Evolutionary conservation across 1,140 invertebrate genomes (phyloP).

Genomic region (Plutomurus gul): DNA sequence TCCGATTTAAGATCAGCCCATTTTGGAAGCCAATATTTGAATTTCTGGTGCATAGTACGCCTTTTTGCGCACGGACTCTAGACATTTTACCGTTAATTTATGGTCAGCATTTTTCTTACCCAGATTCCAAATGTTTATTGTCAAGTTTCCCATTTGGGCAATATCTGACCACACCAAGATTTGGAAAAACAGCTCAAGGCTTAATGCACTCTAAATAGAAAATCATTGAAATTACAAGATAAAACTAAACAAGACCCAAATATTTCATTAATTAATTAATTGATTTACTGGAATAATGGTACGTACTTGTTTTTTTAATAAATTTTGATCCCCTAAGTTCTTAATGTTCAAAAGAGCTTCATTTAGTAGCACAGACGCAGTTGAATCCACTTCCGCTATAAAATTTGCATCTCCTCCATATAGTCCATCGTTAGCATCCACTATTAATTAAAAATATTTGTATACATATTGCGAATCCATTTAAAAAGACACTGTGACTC

Average conservation of each 20-base stretch:
- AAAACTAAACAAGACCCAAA: neutral
- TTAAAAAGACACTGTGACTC: no score
- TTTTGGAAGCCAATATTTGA: slow-evolving; percentile 37
- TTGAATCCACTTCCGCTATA: slow-evolving; percentile 75
- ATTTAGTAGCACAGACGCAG: slow-evolving; percentile 75
- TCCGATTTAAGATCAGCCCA: no score
- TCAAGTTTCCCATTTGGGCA: slow-evolving; percentile 42
- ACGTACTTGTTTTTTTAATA: slow-evolving; percentile 55
- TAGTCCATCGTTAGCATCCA: slow-evolving; percentile 91
- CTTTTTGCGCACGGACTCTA: slow-evolving; percentile 40
- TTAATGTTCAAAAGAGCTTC: slow-evolving; percentile 75
- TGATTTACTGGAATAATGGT: no score
- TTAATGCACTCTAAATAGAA: slow-evolving; percentile 36
- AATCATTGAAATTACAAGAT: neutral
- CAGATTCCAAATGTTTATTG: slow-evolving; percentile 49
- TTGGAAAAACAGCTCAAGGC: slow-evolving; percentile 49
- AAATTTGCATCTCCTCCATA: slow-evolving; percentile 89
- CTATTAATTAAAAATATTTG: slow-evolving; percentile 60
- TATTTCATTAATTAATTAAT: neutral
- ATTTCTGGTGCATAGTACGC: neutral
- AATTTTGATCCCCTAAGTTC: slow-evolving; percentile 56
- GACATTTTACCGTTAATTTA: slow-evolving; percentile 27
- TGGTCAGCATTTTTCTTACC: slow-evolving; percentile 45
- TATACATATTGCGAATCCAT: no score
- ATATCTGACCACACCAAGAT: slow-evolving; percentile 48